Percentiles rank a stretch among this genome's conserved stretches.
Conservation (phyloP, 2,113 vertebrate genomes). For the Nematolebias whitei region DNA sequence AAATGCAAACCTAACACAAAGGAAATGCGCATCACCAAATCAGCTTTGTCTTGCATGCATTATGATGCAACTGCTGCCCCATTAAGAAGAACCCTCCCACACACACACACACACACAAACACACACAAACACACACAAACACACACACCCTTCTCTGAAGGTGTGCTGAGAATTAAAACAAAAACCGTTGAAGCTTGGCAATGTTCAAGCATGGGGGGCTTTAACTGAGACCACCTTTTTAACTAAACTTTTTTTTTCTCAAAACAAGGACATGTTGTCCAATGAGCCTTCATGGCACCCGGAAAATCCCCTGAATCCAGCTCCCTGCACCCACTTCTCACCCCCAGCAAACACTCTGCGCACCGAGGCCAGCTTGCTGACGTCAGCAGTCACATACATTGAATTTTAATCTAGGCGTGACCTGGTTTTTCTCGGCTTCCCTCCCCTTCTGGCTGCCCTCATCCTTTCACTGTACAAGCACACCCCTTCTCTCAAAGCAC, state of each 20-base stretch:
- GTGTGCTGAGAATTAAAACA: slow-evolving; percentile 44
- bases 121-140: slow-evolving; percentile 25
- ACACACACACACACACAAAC: slow-evolving; percentile 21
- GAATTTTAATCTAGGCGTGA: slow-evolving; percentile 82
- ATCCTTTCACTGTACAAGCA: slow-evolving; percentile 59
- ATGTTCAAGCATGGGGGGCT: slow-evolving; percentile 44
- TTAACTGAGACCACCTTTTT: background rate
- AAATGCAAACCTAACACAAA: slow-evolving; percentile 72
- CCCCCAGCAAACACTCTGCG: background rate
- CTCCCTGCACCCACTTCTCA: background rate
- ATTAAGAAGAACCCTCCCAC: slow-evolving; percentile 53
- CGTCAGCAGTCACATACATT: slow-evolving; percentile 55
- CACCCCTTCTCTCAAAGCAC: slow-evolving; percentile 30
- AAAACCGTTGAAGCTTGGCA: slow-evolving; percentile 65
- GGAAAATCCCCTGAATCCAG: slow-evolving; percentile 13
- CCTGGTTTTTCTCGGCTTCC: slow-evolving; percentile 77
- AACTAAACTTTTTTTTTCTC: background rate
- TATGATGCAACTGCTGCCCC: slow-evolving; percentile 66
- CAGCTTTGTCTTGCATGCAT: slow-evolving; percentile 77
- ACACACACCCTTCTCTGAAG: too few species aligned
- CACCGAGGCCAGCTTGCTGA: slow-evolving; percentile 53
- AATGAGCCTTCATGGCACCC: slow-evolving; percentile 22
- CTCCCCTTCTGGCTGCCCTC: slow-evolving; percentile 54
- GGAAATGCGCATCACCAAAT: slow-evolving; percentile 73
- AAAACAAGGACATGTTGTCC: background rate